Percentiles rank a stretch among this genome's conserved stretches.
Evolutionary conservation across 2,888 invertebrate species (phyloP).

Genomic region (Epinotia demarniana): DNA sequence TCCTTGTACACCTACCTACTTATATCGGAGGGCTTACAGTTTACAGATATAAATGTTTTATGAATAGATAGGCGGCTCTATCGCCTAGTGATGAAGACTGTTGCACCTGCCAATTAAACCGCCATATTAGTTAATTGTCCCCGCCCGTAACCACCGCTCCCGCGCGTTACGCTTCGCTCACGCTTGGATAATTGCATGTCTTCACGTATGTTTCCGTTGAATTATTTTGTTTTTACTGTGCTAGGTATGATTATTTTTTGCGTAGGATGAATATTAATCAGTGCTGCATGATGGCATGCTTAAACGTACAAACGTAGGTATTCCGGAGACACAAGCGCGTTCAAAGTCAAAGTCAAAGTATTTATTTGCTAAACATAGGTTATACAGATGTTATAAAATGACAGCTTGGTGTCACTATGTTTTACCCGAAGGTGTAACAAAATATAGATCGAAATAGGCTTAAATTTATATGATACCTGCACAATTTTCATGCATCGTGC

Average conservation of each 20-base stretch:
- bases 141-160: constrained; percentile 52
- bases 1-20: too few species aligned
- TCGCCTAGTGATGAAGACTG: constrained; percentile 51
- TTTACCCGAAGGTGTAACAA: too few species aligned
- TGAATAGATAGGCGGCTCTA: constrained; percentile 27
- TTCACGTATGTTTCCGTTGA: constrained; percentile 51
- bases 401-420: too few species aligned
- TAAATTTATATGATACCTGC: too few species aligned
- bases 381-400: too few species aligned
- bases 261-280: constrained; percentile 5
- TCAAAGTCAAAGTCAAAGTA: too few species aligned
- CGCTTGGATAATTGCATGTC: constrained; percentile 53
- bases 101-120: constrained; percentile 66
- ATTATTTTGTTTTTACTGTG: constrained; percentile 48
- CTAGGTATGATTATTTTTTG: not conserved
- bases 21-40: not conserved
- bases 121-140: constrained; percentile 74
- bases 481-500: too few species aligned
- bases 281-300: not conserved
- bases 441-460: too few species aligned
- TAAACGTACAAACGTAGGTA: not conserved
- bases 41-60: not conserved
- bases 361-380: too few species aligned
- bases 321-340: too few species aligned
- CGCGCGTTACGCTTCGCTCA: constrained; percentile 57